Evolutionary conservation across 2,113 vertebrate species (phyloP), one percentile per base, ranked within the genome.

Genomic region (Boleophthalmus pectinirostris): DNA sequence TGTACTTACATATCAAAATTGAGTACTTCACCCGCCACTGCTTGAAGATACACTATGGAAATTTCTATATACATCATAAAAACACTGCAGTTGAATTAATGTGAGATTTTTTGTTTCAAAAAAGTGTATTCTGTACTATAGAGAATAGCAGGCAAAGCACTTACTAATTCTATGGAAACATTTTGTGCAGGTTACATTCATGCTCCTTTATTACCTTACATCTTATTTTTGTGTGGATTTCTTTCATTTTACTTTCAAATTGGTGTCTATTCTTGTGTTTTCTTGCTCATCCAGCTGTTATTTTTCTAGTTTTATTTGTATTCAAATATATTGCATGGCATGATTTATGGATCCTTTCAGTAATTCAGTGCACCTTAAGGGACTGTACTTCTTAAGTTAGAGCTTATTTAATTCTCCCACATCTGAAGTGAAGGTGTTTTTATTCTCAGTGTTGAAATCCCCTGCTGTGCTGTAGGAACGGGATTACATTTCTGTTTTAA

Each of bases 301-400:
- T 10, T 8, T 64, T 43, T 9, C 18, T n/a, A 12, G 9, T 64
- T 38, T 64, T 38, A 18, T 35, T 21, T 38, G 16, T 64, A 68
- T 38, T 63, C 8, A 54, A 65, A 33, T 21, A 4, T 53, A 46
- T 61, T 70, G 15, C 23, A 10, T 3, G n/a, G 16, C 25, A 66
- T 54, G 14, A 2, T 25, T 60, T n/a, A 73, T 33, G 29, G 29
- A 64, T 78, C 24, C n/a, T 13, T 61, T 64, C 65, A 61, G 66
- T 58, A 29, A 60, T 75, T 23, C 58, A 45, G 53, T 53, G 21
- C 51, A 16, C 69, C 51, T 56, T 21, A 72, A 73, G 66, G 53
- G 15, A 66, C 24, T 21, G 6, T 61, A 46, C 29, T 29, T 33
- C 58, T 49, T 66, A 68, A 57, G 46, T 43, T 60, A 5, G 14